Base-by-base conservation (phyloP, 2,888 invertebrate species). In the Pristionchus entomophagus region DNA sequence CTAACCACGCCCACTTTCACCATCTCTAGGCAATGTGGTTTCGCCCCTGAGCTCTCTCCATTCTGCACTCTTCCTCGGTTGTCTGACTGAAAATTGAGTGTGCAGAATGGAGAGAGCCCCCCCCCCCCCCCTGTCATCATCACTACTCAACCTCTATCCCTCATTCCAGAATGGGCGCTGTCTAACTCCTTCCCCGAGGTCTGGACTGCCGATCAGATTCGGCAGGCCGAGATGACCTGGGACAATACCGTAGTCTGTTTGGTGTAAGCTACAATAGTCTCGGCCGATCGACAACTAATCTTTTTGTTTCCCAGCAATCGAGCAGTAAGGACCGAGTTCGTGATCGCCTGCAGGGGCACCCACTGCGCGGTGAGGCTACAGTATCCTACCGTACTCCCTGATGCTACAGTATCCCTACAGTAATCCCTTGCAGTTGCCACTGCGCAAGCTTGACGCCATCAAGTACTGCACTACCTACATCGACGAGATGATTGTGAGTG, bases 171-270 rank as follows among this genome's bases (percentile, higher is more conserved):
- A 45, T 73, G 38, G 41, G 41, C 38, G 73, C 73, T 73, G 41
- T 73, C 73, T 10, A 73, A 73, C 41, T 41, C 73, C 41, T 41
- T 73, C 73, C 73, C 73, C 26, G 73, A 73, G 41, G 73, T 73
- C 41, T 73, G 73, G 73, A 14, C 73, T 41, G 73, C 73, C 22
- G 22, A 73, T n/a, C 19, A 38, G 26, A 73, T 73, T 12, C 38
- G 73, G 10, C n/a, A 73, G 26, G 32, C 73, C 38, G 41, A 41
- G 1, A 38, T 73, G 41, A 17, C 8, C 41, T 73, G 22, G n/a
- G 73, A 73, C 73, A 73, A 73, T 26, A n/a, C 73, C 41, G 41
- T 73, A 8, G 73, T 73, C 41, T 73, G 73, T 35, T 26, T 73
- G 73, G 41, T 41, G 73, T 73, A 45, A 73, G 73, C 41, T 14